Evolutionary conservation across 2,888 invertebrate genomes (phyloP), one percentile per base, ranked within the genome.

Genomic region (Pristionchus japonicus): DNA sequence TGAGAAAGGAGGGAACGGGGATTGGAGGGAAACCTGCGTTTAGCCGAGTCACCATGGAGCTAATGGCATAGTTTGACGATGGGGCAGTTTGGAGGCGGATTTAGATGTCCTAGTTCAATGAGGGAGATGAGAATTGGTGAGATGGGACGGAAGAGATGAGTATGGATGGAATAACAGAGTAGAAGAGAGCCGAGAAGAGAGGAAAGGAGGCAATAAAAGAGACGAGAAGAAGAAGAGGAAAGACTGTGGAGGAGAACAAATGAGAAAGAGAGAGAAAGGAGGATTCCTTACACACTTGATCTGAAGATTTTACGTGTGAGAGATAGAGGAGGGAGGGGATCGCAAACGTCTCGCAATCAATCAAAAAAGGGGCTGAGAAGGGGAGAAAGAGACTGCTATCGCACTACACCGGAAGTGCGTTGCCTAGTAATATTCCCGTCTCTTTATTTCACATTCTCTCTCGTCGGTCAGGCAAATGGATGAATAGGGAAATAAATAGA

Each of bases 221-320:
- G 57, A 3, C n/a, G 61, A 52, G 61, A 34, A 82, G 82, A 47
- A 40, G 31, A 82, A 82, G 57, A 52, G 57, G 34, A 34, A 85
- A 34, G 85, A 85, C 64, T 47, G 52, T 47, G 34, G 85, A 85
- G 57, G 85, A 86, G 86, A 67, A 74, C 49, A 86, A 86, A 61
- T 40, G 52, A 67, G 43, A 74, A 86, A 40, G 40, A 86, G 61
- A 40, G 86, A 80, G 84, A 52, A 15, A 40, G 61, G 49, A 83
- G 52, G 82, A 83, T 83, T 77, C 77, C 77, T 77, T 77, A 77
- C 77, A 77, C 77, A 40, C 77, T 77, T 40, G 77, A 47, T 47
- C 43, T 40, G 43, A 17, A 40, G 77, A 77, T 77, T 77, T 77
- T 34, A 77, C 77, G 77, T 77, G 77, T 43, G 77, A 77, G 43